Percentiles rank a stretch among this genome's conserved stretches.
Conservation (phyloP, 2,113 vertebrate genomes). For the Elephantulus edwardii region DNA sequence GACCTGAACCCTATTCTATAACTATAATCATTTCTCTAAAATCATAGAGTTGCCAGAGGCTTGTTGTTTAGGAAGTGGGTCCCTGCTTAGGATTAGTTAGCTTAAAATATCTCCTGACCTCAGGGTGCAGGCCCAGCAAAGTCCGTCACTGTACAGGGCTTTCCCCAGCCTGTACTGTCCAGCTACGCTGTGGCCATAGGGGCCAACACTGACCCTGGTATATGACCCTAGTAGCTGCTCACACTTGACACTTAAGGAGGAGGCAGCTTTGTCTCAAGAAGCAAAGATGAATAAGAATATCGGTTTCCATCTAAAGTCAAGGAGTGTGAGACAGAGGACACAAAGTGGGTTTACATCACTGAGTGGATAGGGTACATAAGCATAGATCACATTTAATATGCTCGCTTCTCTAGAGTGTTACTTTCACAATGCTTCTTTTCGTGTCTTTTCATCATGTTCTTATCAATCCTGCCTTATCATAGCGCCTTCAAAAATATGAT, state of each 20-base stretch:
- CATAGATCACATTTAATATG: background rate
- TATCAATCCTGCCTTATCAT: background rate
- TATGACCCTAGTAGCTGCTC: background rate
- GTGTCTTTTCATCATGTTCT: background rate
- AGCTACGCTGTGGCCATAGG: background rate
- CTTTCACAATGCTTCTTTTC: background rate
- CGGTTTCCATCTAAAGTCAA: background rate
- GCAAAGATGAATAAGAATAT: background rate
- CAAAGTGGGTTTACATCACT: background rate
- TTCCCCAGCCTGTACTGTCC: background rate
- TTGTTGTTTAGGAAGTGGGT: too few species aligned
- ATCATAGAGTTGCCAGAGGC: too few species aligned
- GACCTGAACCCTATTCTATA: too few species aligned
- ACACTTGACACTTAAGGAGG: background rate
- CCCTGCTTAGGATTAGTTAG: background rate
- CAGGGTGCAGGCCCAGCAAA: background rate
- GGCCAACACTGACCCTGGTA: background rate
- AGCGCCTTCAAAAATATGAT: background rate
- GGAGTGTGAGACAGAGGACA: background rate
- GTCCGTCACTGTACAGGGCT: background rate
- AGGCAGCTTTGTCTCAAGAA: background rate
- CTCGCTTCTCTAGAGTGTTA: background rate
- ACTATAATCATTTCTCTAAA: too few species aligned
- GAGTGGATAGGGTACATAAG: background rate
- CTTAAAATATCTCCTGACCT: background rate